phyloP scores from a whole-genome alignment of 2,888 invertebrate species.

The Nephrotoma appendiculata region DNA sequence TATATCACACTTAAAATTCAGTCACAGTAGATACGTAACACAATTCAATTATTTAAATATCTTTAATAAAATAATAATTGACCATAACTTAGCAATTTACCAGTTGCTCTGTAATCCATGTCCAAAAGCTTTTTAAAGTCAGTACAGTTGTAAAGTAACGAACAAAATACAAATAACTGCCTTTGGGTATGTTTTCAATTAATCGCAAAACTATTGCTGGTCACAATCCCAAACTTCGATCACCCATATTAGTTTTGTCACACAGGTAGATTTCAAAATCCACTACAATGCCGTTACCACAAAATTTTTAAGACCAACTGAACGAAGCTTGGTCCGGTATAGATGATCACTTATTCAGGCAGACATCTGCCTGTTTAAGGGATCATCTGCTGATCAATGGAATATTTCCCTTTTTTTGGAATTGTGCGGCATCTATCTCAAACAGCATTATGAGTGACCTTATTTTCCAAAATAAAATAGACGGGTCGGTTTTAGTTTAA shows the following conservation, averaged over 20 bases:
- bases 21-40: no score
- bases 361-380: constrained; percentile 18
- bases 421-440: constrained; percentile 15
- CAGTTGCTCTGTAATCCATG: neutral
- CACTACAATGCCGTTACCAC: constrained; percentile 18
- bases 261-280: constrained; percentile 20
- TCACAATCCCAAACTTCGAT: neutral
- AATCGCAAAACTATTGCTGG: constrained; percentile 12
- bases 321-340: constrained; percentile 20
- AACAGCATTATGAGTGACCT: neutral
- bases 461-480: constrained; percentile 10
- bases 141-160: neutral
- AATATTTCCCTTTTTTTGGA: constrained; percentile 14
- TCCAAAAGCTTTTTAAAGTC: neutral
- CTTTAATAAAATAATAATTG: no score
- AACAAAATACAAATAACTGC: neutral
- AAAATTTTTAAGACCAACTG: constrained; percentile 21
- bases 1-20: no score
- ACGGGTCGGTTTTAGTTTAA: constrained; percentile 9
- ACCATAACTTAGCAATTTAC: no score
- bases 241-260: constrained; percentile 12
- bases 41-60: no score
- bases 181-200: neutral
- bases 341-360: constrained; percentile 13
- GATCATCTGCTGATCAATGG: constrained; percentile 20